These are phyloP conservation scores for Venturia canescens DNA, from an alignment of 1,140 invertebrate genomes.

Conservation along the genomic window DNA sequence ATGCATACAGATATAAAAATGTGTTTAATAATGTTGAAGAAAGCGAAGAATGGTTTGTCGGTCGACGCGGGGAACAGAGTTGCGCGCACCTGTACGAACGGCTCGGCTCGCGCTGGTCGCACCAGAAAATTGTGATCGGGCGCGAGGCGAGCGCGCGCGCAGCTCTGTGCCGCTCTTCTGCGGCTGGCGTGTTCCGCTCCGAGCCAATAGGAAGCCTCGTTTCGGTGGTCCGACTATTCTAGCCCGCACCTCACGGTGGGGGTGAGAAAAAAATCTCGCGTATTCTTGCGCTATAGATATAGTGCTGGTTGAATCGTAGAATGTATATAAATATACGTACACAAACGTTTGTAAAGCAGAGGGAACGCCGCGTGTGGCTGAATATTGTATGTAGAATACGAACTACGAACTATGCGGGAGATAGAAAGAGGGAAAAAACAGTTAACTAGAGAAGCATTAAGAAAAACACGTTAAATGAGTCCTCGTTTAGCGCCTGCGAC, in stretches of 20 bases:
- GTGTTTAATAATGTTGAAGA: neutral
- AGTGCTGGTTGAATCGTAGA: neutral
- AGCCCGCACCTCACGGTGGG: neutral
- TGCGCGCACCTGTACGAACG: slow-evolving; percentile 26
- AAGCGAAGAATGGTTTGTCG: neutral
- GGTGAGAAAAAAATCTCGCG: slow-evolving; percentile 20
- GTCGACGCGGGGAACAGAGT: slow-evolving; percentile 9
- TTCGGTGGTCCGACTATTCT: slow-evolving; percentile 40
- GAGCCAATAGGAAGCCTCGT: slow-evolving; percentile 11
- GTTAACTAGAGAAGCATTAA: no score
- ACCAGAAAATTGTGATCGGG: slow-evolving; percentile 25
- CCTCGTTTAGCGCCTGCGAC: no score
- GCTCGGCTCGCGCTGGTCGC: neutral
- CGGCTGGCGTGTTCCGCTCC: slow-evolving; percentile 25
- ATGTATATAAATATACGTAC: slow-evolving; percentile 21
- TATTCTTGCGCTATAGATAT: slow-evolving; percentile 8
- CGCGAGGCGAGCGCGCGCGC: slow-evolving; percentile 16
- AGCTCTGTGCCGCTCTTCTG: slow-evolving; percentile 12
- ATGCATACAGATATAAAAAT: neutral
- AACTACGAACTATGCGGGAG: no score
- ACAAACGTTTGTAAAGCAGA: no score
- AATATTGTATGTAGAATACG: no score
- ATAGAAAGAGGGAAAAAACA: no score
- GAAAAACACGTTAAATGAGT: no score
- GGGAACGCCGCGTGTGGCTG: no score